Evolutionary conservation across 1,140 invertebrate genomes (phyloP), one percentile per base, ranked within the genome.

Genomic region (Bicyclus anynana): DNA sequence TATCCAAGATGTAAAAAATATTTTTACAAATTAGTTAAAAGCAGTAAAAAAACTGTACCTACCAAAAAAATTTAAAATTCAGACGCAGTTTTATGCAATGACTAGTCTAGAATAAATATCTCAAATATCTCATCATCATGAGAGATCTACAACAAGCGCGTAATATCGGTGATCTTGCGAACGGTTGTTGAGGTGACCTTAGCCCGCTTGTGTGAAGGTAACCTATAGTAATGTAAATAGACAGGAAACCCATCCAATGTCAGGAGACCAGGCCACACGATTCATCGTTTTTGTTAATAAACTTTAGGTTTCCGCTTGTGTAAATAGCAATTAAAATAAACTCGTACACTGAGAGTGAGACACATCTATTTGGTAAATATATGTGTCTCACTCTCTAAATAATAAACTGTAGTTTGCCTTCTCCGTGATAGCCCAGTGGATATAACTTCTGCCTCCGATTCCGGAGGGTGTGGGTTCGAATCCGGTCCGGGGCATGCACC

Each of bases 141-240:
- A 14, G 16, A 20, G 6, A 20, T 20, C 40, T 44, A 44, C 18
- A 44, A 44, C 12, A 44, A 44, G 40, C 18, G 29, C 10, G 21
- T 56, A 73, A 71, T 70, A 69, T 62, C 66, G 56, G 62, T 67
- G 59, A 65, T 71, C 67, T 72, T 65, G 67, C 60, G 65, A 50
- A 53, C 51, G 42, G 42, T 40, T 64, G 64, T 67, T 76, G 55
- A 65, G 55, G 46, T 64, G 78, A 73, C 84, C 84, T 87, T 82
- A 82, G 83, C 80, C 79, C 70, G 83, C 64, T 80, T 81, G 70
- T 78, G 72, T 74, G 84, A 85, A 85, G 82, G 84, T 62, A 79
- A 74, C 59, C 67, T 72, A 82, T 80, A 84, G 74, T 72, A 58
- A 83, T 79, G 80, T 73, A 75, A 82, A 85, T 85, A 84, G 75